phyloP scores from a whole-genome alignment of 64 coral and sea anemone genomes.

The Dendronephthya gigantea region DNA sequence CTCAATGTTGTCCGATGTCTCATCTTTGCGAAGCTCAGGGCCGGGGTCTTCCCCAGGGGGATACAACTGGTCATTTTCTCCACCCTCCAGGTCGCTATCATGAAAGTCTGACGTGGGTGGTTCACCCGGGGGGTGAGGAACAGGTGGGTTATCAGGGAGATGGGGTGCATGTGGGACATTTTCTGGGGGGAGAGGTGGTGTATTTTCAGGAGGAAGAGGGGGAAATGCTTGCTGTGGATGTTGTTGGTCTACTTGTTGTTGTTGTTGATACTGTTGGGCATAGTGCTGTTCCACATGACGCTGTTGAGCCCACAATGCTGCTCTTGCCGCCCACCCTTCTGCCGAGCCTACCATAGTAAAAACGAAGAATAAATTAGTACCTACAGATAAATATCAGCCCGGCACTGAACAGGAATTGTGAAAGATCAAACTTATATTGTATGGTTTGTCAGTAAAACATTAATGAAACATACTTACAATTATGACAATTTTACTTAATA shows the following conservation, averaged over 20 bases:
- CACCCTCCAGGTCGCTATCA: background rate
- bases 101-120: background rate
- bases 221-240: slow-evolving; percentile 30
- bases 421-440: too few relatives aligned
- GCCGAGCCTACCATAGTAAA: slow-evolving; percentile 40
- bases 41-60: background rate
- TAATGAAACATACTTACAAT: too few relatives aligned
- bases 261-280: slow-evolving; percentile 47
- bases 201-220: slow-evolving; percentile 60
- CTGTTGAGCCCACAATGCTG: slow-evolving; percentile 90
- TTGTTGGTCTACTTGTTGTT: slow-evolving; percentile 20
- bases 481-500: too few relatives aligned
- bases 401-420: background rate
- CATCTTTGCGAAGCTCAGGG: background rate
- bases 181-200: slow-evolving; percentile 47
- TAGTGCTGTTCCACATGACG: slow-evolving; percentile 68
- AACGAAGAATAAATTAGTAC: background rate
- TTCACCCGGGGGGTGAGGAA: background rate
- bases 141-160: background rate
- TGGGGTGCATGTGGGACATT: slow-evolving; percentile 44
- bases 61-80: background rate
- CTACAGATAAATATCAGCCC: background rate
- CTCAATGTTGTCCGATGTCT: slow-evolving; percentile 63
- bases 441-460: too few relatives aligned
- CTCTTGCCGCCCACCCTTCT: slow-evolving; percentile 77